Evolutionary conservation across 2,113 vertebrate species (phyloP).

Genomic region (Anser brachyrhynchus): DNA sequence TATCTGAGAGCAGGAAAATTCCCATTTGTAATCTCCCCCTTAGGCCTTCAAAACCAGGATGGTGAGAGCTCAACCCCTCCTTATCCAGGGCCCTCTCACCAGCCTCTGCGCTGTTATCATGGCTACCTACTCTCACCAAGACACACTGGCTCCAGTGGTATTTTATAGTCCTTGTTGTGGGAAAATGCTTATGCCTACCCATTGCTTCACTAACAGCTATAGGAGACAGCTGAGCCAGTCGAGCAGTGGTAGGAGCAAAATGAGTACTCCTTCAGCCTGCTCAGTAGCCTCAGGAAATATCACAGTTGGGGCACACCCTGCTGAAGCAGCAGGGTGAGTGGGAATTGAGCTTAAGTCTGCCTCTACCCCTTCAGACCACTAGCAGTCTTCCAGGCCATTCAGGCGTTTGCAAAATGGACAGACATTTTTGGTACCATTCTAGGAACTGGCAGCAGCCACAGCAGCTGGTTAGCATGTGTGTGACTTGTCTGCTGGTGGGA

Average conservation of each 20-base stretch:
- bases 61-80: background rate
- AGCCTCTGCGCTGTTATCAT: background rate
- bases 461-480: rapidly evolving
- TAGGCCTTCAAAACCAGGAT: background rate
- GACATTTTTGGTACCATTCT: background rate
- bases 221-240: conserved; percentile 12
- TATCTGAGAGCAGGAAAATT: background rate
- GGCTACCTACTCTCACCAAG: conserved; percentile 41
- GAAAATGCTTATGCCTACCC: conserved; percentile 6
- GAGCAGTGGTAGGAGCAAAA: conserved; percentile 8
- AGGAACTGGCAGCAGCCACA: background rate
- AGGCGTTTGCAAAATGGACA: background rate
- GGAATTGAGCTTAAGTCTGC: background rate
- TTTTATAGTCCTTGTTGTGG: conserved; percentile 60
- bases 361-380: background rate
- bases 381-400: background rate
- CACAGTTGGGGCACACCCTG: conserved; percentile 24
- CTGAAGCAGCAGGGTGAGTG: background rate
- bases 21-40: background rate
- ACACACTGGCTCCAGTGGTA: conserved; percentile 37
- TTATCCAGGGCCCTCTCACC: background rate
- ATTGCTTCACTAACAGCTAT: conserved; percentile 26
- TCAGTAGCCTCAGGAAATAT: conserved; percentile 40
- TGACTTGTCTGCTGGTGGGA: background rate
- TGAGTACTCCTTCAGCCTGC: background rate